phyloP scores from a whole-genome alignment of 1,140 invertebrate genomes.

The Drosophila ohnishii region DNA sequence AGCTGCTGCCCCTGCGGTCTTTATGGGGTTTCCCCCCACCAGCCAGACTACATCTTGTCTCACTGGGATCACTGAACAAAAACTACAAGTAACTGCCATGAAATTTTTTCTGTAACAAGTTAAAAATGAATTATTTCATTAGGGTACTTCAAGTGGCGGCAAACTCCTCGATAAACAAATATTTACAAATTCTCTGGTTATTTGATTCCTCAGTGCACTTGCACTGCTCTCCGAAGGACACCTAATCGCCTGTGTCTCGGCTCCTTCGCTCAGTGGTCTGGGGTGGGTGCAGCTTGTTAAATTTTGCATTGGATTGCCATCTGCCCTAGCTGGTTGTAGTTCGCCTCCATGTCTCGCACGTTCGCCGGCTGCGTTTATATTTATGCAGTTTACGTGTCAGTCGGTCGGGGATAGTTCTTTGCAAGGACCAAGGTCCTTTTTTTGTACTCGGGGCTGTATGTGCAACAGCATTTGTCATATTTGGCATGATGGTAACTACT shows the following conservation, averaged over 20 bases:
- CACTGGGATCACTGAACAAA: neutral
- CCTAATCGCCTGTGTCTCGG: constrained; percentile 34
- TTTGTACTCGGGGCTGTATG: constrained; percentile 30
- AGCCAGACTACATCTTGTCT: neutral
- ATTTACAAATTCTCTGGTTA: neutral
- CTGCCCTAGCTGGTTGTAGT: constrained; percentile 27
- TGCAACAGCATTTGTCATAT: constrained; percentile 75
- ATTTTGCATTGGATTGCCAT: constrained; percentile 61
- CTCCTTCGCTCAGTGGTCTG: neutral
- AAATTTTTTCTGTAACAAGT: neutral
- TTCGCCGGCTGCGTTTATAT: constrained; percentile 74
- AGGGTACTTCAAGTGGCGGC: neutral
- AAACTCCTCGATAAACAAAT: neutral
- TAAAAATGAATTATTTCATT: neutral
- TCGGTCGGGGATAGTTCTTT: constrained; percentile 25
- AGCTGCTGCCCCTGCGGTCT: constrained; percentile 21
- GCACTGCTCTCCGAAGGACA: constrained; percentile 1
- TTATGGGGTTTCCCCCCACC: constrained; percentile 1
- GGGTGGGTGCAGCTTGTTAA: constrained; percentile 36
- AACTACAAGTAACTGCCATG: neutral
- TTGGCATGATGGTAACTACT: constrained; percentile 79
- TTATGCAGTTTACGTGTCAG: constrained; percentile 79
- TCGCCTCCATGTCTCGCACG: constrained; percentile 51
- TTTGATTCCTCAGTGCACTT: constrained; percentile 6
- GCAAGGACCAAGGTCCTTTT: neutral